Evolutionary conservation across 2,113 vertebrate genomes (phyloP).

Genomic region (Typhlomys cinereus): DNA sequence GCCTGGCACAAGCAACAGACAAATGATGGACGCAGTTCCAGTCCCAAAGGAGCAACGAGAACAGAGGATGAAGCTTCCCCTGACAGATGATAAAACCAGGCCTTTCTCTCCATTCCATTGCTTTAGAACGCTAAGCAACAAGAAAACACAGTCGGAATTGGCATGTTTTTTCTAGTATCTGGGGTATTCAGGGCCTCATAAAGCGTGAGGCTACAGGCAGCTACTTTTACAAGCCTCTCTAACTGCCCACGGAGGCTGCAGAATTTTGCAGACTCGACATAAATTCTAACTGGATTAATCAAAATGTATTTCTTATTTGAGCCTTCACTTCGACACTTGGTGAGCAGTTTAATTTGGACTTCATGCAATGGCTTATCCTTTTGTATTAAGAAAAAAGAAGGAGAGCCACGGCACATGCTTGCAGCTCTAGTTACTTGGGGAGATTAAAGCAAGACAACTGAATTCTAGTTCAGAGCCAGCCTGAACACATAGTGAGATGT

Average conservation of each 20-base stretch:
- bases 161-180: slow-evolving; percentile 27
- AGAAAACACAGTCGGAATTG: slow-evolving; percentile 35
- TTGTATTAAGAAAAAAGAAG: background rate
- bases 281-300: slow-evolving; percentile 49
- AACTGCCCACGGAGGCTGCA: background rate
- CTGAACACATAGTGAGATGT: background rate
- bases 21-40: slow-evolving; percentile 25
- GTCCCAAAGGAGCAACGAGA: slow-evolving; percentile 8
- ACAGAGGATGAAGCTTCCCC: background rate
- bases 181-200: background rate
- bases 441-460: background rate
- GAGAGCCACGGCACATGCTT: background rate
- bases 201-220: slow-evolving; percentile 1
- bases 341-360: slow-evolving; percentile 52
- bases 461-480: background rate
- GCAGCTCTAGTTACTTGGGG: background rate
- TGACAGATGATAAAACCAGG: slow-evolving; percentile 61
- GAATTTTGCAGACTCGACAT: slow-evolving; percentile 41
- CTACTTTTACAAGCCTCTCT: background rate
- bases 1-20: slow-evolving; percentile 1
- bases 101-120: slow-evolving; percentile 58
- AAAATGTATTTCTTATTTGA: slow-evolving; percentile 48
- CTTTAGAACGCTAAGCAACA: slow-evolving; percentile 62
- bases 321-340: slow-evolving; percentile 34
- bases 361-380: slow-evolving; percentile 29